A percentile compares a stretch with the other conserved stretches of the same genome.
Evolutionary conservation across 2,113 vertebrate genomes (phyloP).

Genomic region (Miniopterus natalensis): DNA sequence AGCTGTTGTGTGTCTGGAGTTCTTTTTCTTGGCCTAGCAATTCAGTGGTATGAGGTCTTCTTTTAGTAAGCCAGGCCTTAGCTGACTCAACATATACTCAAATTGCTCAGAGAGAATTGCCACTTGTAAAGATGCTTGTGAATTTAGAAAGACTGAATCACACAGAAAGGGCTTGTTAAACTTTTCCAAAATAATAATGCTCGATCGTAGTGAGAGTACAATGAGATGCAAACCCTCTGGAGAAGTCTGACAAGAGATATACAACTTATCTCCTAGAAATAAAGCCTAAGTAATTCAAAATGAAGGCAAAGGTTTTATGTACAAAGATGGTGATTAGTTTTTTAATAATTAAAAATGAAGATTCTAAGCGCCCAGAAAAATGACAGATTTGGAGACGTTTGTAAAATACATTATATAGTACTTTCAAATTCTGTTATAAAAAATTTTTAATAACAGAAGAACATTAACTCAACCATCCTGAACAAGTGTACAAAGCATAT

Average conservation of each 20-base stretch:
- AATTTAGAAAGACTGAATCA: not conserved
- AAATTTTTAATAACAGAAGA: conserved; percentile 13
- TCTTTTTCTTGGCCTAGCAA: not conserved
- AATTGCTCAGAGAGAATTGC: not conserved
- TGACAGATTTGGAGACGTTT: not conserved
- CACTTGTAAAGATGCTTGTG: not conserved
- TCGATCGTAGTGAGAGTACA: not conserved
- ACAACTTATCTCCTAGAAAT: not conserved
- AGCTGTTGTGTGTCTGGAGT: not conserved
- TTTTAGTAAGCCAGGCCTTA: conserved; percentile 35
- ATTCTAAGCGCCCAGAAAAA: conserved; percentile 40
- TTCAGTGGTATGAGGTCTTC: not conserved
- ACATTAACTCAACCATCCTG: not conserved
- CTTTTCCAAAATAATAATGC: conserved; percentile 28
- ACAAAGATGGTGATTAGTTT: not conserved
- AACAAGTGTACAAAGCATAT: not conserved
- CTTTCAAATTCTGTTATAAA: conserved; percentile 48
- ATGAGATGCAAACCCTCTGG: not conserved
- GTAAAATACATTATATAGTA: not conserved
- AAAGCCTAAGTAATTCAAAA: conserved; percentile 10
- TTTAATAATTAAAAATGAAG: conserved; percentile 14
- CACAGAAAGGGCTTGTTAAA: not conserved
- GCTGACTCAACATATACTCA: conserved; percentile 49
- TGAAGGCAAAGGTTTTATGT: not conserved
- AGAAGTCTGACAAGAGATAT: not conserved